Base-by-base conservation (phyloP, 2,797 vertebrate species). In the Labeo calbasu region DNA sequence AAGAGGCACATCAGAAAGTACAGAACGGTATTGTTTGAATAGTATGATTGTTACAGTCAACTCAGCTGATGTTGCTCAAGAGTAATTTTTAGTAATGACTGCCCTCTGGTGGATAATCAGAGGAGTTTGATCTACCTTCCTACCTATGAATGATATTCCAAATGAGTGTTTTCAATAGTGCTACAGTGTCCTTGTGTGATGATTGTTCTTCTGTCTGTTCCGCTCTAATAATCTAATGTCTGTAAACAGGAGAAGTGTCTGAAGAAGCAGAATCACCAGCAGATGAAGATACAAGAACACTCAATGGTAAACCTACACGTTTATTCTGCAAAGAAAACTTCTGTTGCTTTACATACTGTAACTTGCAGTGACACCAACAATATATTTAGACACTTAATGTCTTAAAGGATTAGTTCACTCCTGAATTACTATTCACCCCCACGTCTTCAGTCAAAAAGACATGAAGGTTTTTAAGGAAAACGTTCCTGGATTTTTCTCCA, bases 21-120 rank as follows among this genome's bases (percentile, higher is more conserved):
- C 96, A 96, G 88, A 97, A 96, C 10, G 96, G 96, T 97, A 94
- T 14, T 40, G 46, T 36, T 79, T 8, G 6, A 5, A 25, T 48
- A 11, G 6, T 25, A 1, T 51, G 21, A 23, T 13, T 25, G 28
- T 40, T n/a, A 17, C 19, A 3, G 19, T 70, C 66, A 11, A 28
- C 48, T 63, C 36, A 19, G 11, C 50, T 55, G 2, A n/a, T 40
- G 12, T 43, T 17, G 43, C 6, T 50, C 17, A 15, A 2, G 23
- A n/a, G 15, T n/a, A 11, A 55, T 7, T 28, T 61, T 11, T 15
- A 69, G 53, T 25, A 25, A 1, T 48, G 50, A 77, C 61, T 83
- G 81, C 72, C 61, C 61, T 66, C 81, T 77, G 61, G 50, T 83
- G 81, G 72, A 40, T 28, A 21, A 23, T 36, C 17, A 50, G 25